Conservation (phyloP, 2,797 vertebrate species). For the Gallinago solitaria region DNA sequence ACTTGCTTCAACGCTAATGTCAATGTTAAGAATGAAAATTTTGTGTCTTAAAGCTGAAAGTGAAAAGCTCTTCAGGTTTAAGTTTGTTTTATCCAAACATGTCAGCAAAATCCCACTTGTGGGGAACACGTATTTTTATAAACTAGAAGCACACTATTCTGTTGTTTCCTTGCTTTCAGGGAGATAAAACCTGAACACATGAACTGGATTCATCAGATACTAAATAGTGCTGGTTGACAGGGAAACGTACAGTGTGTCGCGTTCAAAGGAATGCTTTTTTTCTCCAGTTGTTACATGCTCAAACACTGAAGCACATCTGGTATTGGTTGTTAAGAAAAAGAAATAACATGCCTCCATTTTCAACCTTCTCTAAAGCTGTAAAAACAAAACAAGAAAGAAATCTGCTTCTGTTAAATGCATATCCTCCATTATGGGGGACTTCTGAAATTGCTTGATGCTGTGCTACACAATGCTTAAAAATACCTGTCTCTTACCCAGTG, state of each 20-base stretch:
- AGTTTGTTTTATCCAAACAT: neutral
- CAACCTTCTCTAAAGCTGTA: conserved; percentile 2
- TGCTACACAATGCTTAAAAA: conserved; percentile 16
- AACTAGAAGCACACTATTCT: neutral
- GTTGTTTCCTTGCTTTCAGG: neutral
- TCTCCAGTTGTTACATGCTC: neutral
- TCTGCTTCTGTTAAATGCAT: neutral
- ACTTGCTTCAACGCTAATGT: neutral
- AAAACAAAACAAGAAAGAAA: neutral
- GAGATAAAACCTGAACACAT: neutral
- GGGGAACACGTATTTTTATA: neutral
- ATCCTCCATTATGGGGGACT: neutral
- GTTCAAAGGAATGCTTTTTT: neutral
- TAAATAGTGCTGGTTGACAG: neutral
- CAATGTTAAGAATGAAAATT: neutral
- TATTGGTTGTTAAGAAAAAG: neutral
- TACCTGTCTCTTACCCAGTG: neutral
- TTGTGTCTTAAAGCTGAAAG: neutral
- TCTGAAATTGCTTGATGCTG: neutral
- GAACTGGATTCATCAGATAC: neutral
- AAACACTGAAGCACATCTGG: neutral
- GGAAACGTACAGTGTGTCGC: neutral
- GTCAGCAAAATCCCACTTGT: neutral
- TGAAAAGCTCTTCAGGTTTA: conserved; percentile 12
- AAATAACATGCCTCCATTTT: neutral